Evolutionary conservation across 2,888 invertebrate species (phyloP).

Genomic region (Pachliopta kotzebuea): DNA sequence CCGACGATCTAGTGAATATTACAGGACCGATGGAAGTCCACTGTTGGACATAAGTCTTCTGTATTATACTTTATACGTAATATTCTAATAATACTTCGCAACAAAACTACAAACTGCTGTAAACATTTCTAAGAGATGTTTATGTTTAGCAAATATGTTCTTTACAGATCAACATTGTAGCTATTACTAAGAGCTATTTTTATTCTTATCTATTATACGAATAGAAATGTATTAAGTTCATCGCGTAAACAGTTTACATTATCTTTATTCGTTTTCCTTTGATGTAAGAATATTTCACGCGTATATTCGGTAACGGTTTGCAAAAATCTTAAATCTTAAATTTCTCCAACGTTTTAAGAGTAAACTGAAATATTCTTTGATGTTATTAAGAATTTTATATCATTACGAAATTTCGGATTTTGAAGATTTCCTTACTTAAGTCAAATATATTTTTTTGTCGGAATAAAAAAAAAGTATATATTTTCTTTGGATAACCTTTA

Average conservation of each 20-base stretch:
- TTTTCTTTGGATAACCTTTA: neutral
- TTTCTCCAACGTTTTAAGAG: neutral
- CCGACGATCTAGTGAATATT: too few relatives aligned
- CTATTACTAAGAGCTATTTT: neutral
- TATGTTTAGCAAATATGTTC: neutral
- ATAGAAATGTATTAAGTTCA: conserved; percentile 19
- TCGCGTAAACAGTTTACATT: conserved; percentile 24
- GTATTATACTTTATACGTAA: too few relatives aligned
- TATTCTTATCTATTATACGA: conserved; percentile 8
- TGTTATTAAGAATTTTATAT: neutral
- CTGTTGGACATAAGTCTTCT: too few relatives aligned
- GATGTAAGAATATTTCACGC: conserved; percentile 25
- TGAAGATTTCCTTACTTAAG: neutral
- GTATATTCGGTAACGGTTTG: conserved; percentile 11
- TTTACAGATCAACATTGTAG: neutral
- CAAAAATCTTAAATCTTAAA: neutral
- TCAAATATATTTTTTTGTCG: neutral
- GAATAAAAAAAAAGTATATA: neutral
- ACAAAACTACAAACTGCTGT: too few relatives aligned
- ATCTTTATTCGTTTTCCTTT: conserved; percentile 23
- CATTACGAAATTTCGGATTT: neutral
- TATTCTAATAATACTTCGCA: too few relatives aligned
- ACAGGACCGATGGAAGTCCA: too few relatives aligned
- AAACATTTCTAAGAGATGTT: neutral
- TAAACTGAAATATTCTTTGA: neutral